Evolutionary conservation across 2,113 vertebrate genomes (phyloP), one percentile per base, ranked within the genome.

Genomic region (Parus major): DNA sequence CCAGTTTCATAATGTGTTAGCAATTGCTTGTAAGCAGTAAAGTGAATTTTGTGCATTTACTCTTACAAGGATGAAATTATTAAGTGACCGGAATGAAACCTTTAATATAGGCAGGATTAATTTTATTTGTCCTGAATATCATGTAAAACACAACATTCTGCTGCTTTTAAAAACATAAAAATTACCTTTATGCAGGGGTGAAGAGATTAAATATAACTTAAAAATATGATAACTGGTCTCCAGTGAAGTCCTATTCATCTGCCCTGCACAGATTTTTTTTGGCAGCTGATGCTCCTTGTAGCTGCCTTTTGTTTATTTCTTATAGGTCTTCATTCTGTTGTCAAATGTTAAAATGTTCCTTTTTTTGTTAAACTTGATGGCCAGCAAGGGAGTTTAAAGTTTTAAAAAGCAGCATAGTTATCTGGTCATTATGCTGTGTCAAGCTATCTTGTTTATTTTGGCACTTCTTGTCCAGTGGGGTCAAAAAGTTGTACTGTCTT

Each of bases 11-110:
- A 92, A 82, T n/a, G 5, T 79, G 33, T 71, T 82, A 83, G 22
- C 88, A 47, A 88, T 95, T 95, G 19, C 15, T 69, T 59, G 49
- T 92, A 94, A 96, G 81, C 77, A 81, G 55, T 75, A 88, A 96
- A 92, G 72, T 19, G 33, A 82, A 85, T 82, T 22, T 88, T 85
- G 19, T 79, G 44, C 24, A 82, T 86, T 94, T 92, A 78, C 12
- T 77, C 25, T 90, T 88, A 87, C 81, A 96, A 92, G 39, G 35
- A 93, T 6, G 19, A 97, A 88, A 95, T 85, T 59, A 49, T 83
- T 70, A 76, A 89, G 27, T 39, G 41, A 25, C 63, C 77, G 85
- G 35, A 97, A 82, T 10, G 50, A 83, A 92, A 82, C 22, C 4
- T 78, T 89, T 90, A 75, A 42, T 60, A 41, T 66, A 53, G 55